Conservation (phyloP, 2,888 invertebrate genomes). For the Hetaerina titia region DNA sequence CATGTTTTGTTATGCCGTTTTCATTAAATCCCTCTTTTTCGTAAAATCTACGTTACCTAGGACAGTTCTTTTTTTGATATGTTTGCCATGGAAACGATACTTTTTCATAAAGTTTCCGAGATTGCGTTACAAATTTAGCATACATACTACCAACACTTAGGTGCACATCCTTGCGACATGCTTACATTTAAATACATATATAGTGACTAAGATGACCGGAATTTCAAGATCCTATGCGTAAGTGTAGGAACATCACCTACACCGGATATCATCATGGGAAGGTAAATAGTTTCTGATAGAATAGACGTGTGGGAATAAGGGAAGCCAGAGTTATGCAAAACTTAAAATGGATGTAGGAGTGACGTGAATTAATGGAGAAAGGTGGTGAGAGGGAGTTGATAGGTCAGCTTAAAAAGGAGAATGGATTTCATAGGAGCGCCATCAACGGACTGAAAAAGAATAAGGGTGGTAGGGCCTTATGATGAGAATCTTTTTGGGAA, state of each 20-base stretch:
- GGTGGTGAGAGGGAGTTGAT: not conserved
- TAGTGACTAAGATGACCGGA: not conserved
- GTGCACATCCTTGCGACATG: not conserved
- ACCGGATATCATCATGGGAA: not conserved
- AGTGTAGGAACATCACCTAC: not conserved
- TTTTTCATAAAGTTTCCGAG: too few relatives aligned
- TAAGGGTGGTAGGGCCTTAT: not conserved
- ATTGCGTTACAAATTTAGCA: too few relatives aligned
- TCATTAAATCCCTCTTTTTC: too few relatives aligned
- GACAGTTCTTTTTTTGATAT: too few relatives aligned
- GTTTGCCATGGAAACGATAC: too few relatives aligned
- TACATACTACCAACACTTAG: too few relatives aligned
- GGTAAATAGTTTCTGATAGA: not conserved
- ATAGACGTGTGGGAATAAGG: not conserved
- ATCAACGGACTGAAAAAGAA: conserved; percentile 3
- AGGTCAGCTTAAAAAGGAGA: not conserved
- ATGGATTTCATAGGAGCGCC: conserved; percentile 27
- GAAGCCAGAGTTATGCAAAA: not conserved
- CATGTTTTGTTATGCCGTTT: too few relatives aligned
- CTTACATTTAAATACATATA: not conserved
- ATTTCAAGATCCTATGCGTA: not conserved
- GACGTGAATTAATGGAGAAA: not conserved
- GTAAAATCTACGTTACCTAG: too few relatives aligned
- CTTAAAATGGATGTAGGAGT: not conserved
- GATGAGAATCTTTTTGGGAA: not conserved